Percentiles rank a stretch among this genome's conserved stretches.
phyloP scores from a whole-genome alignment of 2,888 invertebrate genomes.

The Nesidiocoris tenuis region DNA sequence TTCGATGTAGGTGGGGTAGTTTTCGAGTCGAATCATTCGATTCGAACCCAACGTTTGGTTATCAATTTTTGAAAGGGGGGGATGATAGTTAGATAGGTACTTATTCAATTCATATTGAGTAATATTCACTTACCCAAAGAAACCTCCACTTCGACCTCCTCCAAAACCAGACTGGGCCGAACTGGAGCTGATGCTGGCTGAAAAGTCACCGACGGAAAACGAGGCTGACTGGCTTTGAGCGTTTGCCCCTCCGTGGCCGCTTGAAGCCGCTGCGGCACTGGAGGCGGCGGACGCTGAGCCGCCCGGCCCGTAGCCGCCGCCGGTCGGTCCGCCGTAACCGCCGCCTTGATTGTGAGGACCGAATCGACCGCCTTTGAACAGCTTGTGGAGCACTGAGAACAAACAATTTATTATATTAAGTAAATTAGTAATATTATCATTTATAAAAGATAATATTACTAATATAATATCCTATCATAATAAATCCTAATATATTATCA shows the following conservation, averaged over 20 bases:
- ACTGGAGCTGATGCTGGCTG: slow-evolving; percentile 42
- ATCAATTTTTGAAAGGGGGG: no score
- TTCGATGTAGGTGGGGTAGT: no score
- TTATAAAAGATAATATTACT: no score
- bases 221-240: slow-evolving; percentile 37
- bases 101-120: no score
- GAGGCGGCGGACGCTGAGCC: slow-evolving; percentile 37
- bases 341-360: not conserved
- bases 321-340: slow-evolving; percentile 46
- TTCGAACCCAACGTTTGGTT: no score
- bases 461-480: no score
- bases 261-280: slow-evolving; percentile 32
- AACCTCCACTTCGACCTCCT: slow-evolving; percentile 48
- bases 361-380: slow-evolving; percentile 9
- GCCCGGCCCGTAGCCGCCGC: slow-evolving; percentile 25
- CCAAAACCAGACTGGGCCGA: slow-evolving; percentile 43
- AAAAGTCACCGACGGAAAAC: slow-evolving; percentile 31
- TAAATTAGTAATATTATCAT: no score
- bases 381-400: slow-evolving; percentile 1
- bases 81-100: no score
- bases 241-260: slow-evolving; percentile 24
- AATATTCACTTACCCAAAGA: slow-evolving; percentile 31
- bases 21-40: no score
- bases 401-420: no score
- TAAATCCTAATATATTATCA: no score